Evolutionary conservation across 1,140 invertebrate species (phyloP), one percentile per base, ranked within the genome.

Genomic region (Trachymyrmex septentrionalis): DNA sequence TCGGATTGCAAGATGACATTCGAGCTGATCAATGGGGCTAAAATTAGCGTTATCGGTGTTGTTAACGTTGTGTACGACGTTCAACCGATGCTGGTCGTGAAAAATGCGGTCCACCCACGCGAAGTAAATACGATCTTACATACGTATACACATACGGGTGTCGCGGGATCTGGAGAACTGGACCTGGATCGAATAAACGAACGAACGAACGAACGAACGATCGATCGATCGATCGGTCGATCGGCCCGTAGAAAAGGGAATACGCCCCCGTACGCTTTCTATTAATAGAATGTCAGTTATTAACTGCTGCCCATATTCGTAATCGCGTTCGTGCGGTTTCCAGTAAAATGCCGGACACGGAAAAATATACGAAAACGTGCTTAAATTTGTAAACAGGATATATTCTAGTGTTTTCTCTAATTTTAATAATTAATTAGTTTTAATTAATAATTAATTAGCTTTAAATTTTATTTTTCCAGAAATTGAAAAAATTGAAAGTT

Each of bases 281-380:
- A 92, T 92, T 91, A 91, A 91, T 91, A 91, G 89, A 86, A 85
- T 50, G 85, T 34, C 67, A 71, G 86, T 91, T 90, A 90, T 91
- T 89, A 87, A 81, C 76, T 75, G 50, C 81, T 67, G 48, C 87
- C 90, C 80, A 91, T 90, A 9, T 57, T 57, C n/a, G 87, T 75
- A 69, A 55, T 16, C 24, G 19, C 44, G 38, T 34, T 44, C 48
- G 59, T 59, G 44, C 16, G 27, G 50, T 84, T 75, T 75, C 21
- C 72, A 57, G 71, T 50, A 85, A 87, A 69, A 38, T 66, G 57
- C 0, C 53, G n/a, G 61, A 19, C 34, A 14, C 16, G 44, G 1
- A 55, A 77, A 71, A 34, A 50, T 71, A 1, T 16, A 30, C 50
- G 27, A 14, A 44, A 78, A n/a, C 0, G 38, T 3, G 34, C 38